Evolutionary conservation across 2,113 vertebrate genomes (phyloP).

Genomic region (Fukomys damarensis): DNA sequence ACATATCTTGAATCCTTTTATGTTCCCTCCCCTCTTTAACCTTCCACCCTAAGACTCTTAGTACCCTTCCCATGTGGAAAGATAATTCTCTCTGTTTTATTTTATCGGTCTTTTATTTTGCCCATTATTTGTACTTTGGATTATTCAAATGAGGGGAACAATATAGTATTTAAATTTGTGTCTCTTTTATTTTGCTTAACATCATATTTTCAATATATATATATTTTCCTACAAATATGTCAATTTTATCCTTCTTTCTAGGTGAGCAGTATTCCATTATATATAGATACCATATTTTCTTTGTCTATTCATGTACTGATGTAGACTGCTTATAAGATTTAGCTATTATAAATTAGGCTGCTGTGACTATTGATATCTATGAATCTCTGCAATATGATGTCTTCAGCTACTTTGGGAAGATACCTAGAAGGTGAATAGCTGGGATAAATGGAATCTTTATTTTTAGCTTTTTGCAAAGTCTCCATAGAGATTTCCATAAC

Average conservation of each 20-base stretch:
- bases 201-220: neutral
- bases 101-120: neutral
- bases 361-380: neutral
- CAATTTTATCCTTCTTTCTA: neutral
- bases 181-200: neutral
- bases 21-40: neutral
- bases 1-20: neutral
- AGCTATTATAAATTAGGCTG: neutral
- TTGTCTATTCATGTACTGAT: neutral
- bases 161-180: neutral
- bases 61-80: neutral
- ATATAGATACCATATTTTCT: neutral
- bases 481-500: neutral
- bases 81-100: neutral
- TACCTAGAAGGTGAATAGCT: neutral
- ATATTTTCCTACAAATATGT: neutral
- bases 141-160: neutral
- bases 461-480: neutral
- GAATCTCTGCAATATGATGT: neutral
- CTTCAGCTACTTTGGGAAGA: neutral
- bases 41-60: neutral
- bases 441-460: neutral
- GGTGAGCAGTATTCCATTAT: neutral
- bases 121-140: neutral
- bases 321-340: neutral